Conservation (phyloP, 2,888 invertebrate species). For the Gonocerus acuteangulatus region DNA sequence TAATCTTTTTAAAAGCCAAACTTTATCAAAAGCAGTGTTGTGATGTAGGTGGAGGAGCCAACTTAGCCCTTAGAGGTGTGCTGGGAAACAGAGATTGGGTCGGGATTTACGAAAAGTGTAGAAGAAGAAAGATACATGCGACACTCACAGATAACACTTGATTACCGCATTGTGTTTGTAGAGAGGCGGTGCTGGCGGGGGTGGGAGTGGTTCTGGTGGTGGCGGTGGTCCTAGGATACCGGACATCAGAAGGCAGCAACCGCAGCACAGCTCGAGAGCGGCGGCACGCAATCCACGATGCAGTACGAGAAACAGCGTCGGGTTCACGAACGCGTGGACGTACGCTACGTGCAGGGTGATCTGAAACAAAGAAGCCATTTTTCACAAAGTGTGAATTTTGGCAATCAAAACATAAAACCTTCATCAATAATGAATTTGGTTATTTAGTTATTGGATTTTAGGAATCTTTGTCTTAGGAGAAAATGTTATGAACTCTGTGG, state of each 20-base stretch:
- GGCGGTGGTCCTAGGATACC: conserved; percentile 43
- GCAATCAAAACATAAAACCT: no score
- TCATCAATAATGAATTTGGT: no score
- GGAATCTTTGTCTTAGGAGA: no score
- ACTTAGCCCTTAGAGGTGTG: no score
- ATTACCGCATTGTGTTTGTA: conserved; percentile 38
- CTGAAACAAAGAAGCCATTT: conserved; percentile 54
- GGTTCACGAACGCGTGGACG: conserved; percentile 78
- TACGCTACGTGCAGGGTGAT: conserved; percentile 80
- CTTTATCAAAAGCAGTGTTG: no score
- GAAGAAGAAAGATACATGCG: conserved; percentile 23
- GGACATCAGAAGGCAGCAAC: conserved; percentile 60
- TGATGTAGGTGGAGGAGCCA: no score
- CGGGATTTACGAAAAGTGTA: background rate
- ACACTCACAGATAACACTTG: conserved; percentile 37
- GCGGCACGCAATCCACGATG: conserved; percentile 68
- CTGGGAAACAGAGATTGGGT: no score
- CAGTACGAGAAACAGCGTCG: conserved; percentile 67
- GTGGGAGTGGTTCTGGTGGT: conserved; percentile 49
- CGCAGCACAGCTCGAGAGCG: conserved; percentile 65
- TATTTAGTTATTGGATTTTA: no score
- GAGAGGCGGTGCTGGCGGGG: conserved; percentile 44
- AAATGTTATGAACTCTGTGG: no score
- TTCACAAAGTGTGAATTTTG: no score
- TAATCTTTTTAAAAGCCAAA: no score